Percentiles rank a stretch among this genome's conserved stretches.
Conservation (phyloP, 2,113 vertebrate species). For the Eupsittula cactorum region DNA sequence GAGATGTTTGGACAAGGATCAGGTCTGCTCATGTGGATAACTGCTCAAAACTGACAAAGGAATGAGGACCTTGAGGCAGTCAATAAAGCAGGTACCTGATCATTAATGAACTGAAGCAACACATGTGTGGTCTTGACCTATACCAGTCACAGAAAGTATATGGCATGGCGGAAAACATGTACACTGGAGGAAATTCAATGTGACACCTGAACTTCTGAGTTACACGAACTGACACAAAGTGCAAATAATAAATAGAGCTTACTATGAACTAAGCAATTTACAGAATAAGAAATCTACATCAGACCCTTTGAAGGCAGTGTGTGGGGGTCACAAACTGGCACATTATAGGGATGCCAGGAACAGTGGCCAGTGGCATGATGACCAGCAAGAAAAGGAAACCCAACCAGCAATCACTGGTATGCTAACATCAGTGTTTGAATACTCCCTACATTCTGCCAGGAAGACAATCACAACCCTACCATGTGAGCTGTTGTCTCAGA, state of each 20-base stretch:
- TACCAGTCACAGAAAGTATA: background rate
- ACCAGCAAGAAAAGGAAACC: background rate
- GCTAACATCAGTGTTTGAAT: background rate
- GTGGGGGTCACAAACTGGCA: background rate
- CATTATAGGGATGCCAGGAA: background rate
- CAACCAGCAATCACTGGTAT: background rate
- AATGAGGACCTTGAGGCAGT: background rate
- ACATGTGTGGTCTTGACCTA: background rate
- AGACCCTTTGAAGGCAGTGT: background rate
- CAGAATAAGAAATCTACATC: background rate
- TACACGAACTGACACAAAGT: accelerated
- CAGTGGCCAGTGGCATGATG: no score
- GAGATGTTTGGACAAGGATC: background rate
- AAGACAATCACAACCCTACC: background rate
- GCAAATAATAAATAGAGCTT: background rate
- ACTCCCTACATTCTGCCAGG: background rate
- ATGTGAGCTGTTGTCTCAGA: background rate
- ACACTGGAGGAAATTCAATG: background rate
- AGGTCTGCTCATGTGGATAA: background rate
- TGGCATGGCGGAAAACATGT: background rate
- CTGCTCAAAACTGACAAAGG: background rate
- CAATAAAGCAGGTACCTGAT: background rate
- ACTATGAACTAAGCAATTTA: background rate
- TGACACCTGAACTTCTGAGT: background rate
- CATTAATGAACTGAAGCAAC: background rate